Evolutionary conservation across 2,113 vertebrate species (phyloP).

Genomic region (Phocoena sinus): DNA sequence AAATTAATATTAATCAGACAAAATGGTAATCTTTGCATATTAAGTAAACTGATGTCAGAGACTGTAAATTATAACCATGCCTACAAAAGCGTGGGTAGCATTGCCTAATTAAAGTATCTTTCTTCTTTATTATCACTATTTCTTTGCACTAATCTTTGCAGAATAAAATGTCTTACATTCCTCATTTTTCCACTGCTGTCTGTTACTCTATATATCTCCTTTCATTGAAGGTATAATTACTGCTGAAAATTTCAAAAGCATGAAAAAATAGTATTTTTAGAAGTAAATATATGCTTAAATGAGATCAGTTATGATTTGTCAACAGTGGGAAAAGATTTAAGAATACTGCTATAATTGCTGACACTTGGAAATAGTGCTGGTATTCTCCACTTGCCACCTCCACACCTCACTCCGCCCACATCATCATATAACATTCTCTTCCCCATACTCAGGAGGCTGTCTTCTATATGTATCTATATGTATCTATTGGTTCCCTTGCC

Average conservation of each 20-base stretch:
- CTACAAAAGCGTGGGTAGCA: neutral
- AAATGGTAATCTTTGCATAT: neutral
- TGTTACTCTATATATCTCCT: neutral
- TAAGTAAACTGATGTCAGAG: neutral
- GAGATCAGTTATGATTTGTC: neutral
- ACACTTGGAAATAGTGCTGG: neutral
- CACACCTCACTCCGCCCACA: neutral
- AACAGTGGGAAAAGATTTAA: neutral
- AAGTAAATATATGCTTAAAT: neutral
- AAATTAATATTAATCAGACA: slow-evolving; percentile 11
- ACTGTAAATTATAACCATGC: neutral
- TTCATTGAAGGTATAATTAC: neutral
- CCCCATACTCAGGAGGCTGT: neutral
- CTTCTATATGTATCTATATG: neutral
- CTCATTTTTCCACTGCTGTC: neutral
- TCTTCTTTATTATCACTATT: neutral
- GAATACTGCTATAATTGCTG: neutral
- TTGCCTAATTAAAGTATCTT: neutral
- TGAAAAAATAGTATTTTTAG: neutral
- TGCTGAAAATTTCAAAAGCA: neutral
- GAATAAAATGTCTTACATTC: neutral
- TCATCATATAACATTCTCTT: neutral
- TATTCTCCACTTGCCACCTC: neutral
- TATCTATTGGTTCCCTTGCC: neutral
- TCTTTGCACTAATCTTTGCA: neutral